Evolutionary conservation across 2,113 vertebrate species (phyloP), one percentile per base, ranked within the genome.

Genomic region (Dolichallabes microphthalmus): DNA sequence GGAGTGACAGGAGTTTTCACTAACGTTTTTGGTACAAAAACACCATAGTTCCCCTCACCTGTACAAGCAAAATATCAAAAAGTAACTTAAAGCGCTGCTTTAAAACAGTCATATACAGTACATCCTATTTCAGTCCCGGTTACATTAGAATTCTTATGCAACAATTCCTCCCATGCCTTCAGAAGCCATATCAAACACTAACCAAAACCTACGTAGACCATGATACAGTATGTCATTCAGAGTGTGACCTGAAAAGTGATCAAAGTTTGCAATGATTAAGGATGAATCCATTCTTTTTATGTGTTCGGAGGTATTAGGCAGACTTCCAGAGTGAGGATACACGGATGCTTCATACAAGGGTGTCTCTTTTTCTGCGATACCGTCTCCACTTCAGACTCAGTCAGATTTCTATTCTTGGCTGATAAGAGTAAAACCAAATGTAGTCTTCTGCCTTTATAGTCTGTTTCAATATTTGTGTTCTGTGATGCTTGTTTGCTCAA

Each of bases 191-290:
- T 75, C 53, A 75, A 75, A 75, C 22, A 25, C 4, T 50, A 39
- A 12, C 19, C 50, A 52, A 75, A 75, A 75, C 15, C 73, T 53
- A n/a, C n/a, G n/a, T n/a, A 53, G 73, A 53, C 4, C 15, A 75
- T 27, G 73, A 8, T 45, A 6, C 45, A 45, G 25, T 15, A n/a
- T 30, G 50, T 27, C 73, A 2, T 53, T 76, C 73, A 55, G 50
- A 55, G 14, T 17, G 25, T 76, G 73, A 76, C 73, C 73, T 27
- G 73, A 76, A 76, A 53, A 15, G 7, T 53, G 73, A 76, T 76
- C 73, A 76, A 76, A 53, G 50, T 35, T 76, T n/a, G 25, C n/a
- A 25, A 27, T 76, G 73, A 76, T 76, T 76, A 53, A 55, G n/a
- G n/a, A 53, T 3, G 50, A 76, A 76, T 53, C 50, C 73, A 55